Evolutionary conservation across 1,140 invertebrate genomes (phyloP), one percentile per base, ranked within the genome.

Genomic region (Cepaea nemoralis): DNA sequence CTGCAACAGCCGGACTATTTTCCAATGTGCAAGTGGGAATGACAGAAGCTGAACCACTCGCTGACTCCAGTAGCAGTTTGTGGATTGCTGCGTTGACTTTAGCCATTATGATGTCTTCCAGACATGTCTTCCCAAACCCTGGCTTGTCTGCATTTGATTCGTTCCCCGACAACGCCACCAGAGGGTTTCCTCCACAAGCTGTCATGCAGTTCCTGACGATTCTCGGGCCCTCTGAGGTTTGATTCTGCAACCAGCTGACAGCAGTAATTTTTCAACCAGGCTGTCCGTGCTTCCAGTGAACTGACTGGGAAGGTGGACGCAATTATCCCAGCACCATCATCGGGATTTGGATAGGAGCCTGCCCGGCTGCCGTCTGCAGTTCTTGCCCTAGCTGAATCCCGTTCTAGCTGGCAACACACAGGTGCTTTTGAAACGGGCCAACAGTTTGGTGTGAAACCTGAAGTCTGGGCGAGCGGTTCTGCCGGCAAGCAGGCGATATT

Each of bases 71-170:
- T 6, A 77, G 16, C 2, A 77, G 48, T 22, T 66, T 77, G 6
- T 66, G 75, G n/a, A 63, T 55, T 16, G 37, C 16, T 6, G 33
- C 14, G 50, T 77, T 77, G 5, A 77, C 55, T 33, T 77, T 33
- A 24, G 24, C 66, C n/a, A 35, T 35, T 19, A 63, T 77, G 1
- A 77, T 1, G 2, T n/a, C 50, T 40, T 77, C 40, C n/a, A 5
- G 1, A 22, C 27, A 37, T 1, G 16, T 66, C 5, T 1, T 5
- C 6, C 27, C 48, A 2, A 8, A n/a, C 16, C 5, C 35, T 1
- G 55, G 22, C 3, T 24, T 55, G 31, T 77, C 59, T 42, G 37
- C 31, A 66, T 40, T 0, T 19, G 33, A 37, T 63, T 33, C 1
- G 75, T 37, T 40, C 39, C 55, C 35, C 35, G 45, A 35, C 50